Percentiles rank a stretch among this genome's conserved stretches.
Evolutionary conservation across 2,113 vertebrate genomes (phyloP).

Genomic region (Tragelaphus imberbis): DNA sequence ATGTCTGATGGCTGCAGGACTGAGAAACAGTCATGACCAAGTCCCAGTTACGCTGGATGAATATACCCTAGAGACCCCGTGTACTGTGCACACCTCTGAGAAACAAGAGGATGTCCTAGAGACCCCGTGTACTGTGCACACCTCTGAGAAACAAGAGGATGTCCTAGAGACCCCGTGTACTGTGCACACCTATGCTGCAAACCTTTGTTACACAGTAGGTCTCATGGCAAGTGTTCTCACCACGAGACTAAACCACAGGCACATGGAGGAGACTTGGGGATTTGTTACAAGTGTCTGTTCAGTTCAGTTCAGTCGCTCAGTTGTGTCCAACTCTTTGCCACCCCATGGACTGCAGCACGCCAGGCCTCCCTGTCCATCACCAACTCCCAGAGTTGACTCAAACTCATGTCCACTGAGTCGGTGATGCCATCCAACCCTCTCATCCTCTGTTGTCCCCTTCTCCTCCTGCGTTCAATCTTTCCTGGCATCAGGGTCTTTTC

Average conservation of each 20-base stretch:
- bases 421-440: neutral
- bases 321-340: neutral
- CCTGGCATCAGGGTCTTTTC: neutral
- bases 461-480: neutral
- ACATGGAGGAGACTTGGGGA: neutral
- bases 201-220: rapidly evolving
- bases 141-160: too few relatives aligned
- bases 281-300: too few relatives aligned
- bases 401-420: neutral
- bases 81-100: rapidly evolving
- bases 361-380: neutral
- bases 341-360: rapidly evolving
- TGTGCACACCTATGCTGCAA: too few relatives aligned
- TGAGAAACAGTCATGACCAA: rapidly evolving
- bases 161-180: too few relatives aligned
- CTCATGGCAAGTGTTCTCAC: neutral
- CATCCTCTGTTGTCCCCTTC: neutral
- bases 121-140: too few relatives aligned
- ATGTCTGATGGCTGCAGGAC: rapidly evolving
- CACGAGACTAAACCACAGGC: neutral
- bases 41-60: neutral
- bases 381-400: neutral
- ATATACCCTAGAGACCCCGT: rapidly evolving
- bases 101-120: neutral
- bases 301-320: neutral